A percentile compares a stretch with the other conserved stretches of the same genome.
phyloP scores from a whole-genome alignment of 2,888 invertebrate species.

The Cryptosula pallasiana region DNA sequence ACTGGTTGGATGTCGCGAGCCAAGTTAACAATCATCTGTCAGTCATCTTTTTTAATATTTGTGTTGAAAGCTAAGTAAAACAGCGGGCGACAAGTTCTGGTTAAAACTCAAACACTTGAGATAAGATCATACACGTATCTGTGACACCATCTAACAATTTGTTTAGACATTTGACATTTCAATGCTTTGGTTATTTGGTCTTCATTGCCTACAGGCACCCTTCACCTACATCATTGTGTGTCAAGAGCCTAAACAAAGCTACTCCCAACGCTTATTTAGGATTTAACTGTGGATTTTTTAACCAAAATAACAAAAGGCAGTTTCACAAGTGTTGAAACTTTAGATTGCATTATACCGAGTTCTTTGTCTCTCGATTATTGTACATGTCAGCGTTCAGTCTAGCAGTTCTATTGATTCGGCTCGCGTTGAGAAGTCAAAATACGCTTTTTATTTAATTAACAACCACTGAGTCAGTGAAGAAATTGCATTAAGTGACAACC shows the following conservation, averaged over 20 bases:
- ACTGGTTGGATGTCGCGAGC: no score
- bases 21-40: no score
- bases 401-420: background rate
- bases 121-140: background rate
- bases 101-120: background rate
- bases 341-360: background rate
- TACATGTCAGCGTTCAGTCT: background rate
- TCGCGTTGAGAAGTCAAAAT: constrained; percentile 20
- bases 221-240: background rate
- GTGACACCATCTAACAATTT: background rate
- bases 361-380: background rate
- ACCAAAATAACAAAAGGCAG: constrained; percentile 17
- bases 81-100: background rate
- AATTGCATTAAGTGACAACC: constrained; percentile 24
- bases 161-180: background rate
- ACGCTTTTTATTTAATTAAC: constrained; percentile 14
- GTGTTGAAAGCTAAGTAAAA: background rate
- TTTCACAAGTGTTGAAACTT: constrained; percentile 23
- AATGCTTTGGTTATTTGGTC: background rate
- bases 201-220: background rate
- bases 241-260: background rate
- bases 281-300: constrained; percentile 12
- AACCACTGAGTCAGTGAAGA: constrained; percentile 12
- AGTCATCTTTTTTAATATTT: no score
- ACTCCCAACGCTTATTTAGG: background rate